These are phyloP conservation scores for Alosa alosa DNA, from an alignment of 2,113 vertebrate genomes.

Conservation along the genomic window DNA sequence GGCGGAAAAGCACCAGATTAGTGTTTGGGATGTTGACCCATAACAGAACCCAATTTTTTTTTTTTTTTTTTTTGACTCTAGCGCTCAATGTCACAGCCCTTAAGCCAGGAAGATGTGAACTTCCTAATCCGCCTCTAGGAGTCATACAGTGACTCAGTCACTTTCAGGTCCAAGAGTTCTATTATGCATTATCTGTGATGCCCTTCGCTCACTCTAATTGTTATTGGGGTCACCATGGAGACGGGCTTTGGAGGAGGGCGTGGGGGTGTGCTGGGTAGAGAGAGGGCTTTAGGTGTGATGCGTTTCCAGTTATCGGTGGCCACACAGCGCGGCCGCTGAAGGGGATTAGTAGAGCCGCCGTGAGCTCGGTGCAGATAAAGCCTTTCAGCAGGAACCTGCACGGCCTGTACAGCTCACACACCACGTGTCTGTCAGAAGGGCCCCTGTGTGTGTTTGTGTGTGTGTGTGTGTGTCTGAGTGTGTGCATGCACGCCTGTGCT, in stretches of 20 bases:
- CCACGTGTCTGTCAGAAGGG: background rate
- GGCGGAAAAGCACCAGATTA: background rate
- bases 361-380: constrained; percentile 29
- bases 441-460: constrained; percentile 8
- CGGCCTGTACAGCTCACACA: background rate
- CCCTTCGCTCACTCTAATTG: constrained; percentile 5
- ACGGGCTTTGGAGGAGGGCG: background rate
- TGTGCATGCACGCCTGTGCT: constrained; percentile 15
- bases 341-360: constrained; percentile 29
- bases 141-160: background rate
- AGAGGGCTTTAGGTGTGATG: constrained; percentile 14
- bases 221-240: background rate
- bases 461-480: background rate
- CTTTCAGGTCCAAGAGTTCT: background rate
- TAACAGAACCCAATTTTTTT: no score
- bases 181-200: background rate
- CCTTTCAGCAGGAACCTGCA: constrained; percentile 25
- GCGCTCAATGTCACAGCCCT: background rate
- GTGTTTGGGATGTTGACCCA: background rate
- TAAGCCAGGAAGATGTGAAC: background rate
- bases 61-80: background rate
- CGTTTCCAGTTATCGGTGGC: constrained; percentile 32
- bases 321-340: background rate
- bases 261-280: background rate
- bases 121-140: background rate